Evolutionary conservation across 2,888 invertebrate species (phyloP).

Genomic region (Epinotia bilunana): DNA sequence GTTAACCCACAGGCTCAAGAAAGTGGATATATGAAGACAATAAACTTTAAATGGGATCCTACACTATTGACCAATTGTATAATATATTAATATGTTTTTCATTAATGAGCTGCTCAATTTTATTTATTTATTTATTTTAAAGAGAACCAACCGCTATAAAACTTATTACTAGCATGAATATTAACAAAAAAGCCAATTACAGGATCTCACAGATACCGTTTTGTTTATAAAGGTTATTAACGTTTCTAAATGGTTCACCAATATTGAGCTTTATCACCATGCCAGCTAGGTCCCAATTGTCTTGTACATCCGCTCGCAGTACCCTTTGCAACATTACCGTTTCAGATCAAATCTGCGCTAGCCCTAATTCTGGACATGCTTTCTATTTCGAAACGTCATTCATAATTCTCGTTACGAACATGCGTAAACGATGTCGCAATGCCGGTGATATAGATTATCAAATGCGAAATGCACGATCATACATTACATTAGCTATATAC

Average conservation of each 20-base stretch:
- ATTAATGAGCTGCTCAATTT: too few relatives aligned
- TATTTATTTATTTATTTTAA: too few relatives aligned
- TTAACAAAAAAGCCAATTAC: too few relatives aligned
- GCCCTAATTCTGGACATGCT: conserved; percentile 39
- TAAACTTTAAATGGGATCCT: too few relatives aligned
- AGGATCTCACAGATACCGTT: too few relatives aligned
- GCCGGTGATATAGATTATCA: conserved; percentile 23
- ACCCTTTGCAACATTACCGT: conserved; percentile 26
- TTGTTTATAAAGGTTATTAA: not conserved
- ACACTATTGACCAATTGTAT: too few relatives aligned
- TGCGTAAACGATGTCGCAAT: conserved; percentile 39
- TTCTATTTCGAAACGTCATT: conserved; percentile 44
- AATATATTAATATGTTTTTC: too few relatives aligned
- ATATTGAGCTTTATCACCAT: not conserved
- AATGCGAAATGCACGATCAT: conserved; percentile 22
- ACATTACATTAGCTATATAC: not conserved
- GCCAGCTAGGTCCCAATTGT: not conserved
- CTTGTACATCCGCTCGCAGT: not conserved
- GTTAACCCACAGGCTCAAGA: too few relatives aligned
- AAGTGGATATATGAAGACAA: too few relatives aligned
- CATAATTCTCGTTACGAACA: conserved; percentile 42
- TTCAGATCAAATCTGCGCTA: conserved; percentile 40
- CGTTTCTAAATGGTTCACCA: not conserved
- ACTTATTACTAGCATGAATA: too few relatives aligned
- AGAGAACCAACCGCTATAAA: too few relatives aligned